Base-by-base conservation (phyloP, 2,797 vertebrate species). In the Anolis apletophallus region DNA sequence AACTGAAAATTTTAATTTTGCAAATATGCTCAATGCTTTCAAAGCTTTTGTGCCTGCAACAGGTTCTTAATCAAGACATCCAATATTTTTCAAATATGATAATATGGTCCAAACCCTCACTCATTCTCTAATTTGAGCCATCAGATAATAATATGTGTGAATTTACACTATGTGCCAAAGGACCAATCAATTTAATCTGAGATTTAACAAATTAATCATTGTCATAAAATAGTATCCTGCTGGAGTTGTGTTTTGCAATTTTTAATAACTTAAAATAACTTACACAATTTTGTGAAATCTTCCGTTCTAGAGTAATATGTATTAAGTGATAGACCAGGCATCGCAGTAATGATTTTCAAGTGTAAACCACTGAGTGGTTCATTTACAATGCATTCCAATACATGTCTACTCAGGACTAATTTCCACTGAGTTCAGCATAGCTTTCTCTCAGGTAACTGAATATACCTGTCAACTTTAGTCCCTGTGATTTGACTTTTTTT, bases 301-400 rank as follows among this genome's bases (percentile, higher is more conserved):
- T 87, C 69, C 81, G 7, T 82, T 87, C 73, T 93, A 72, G 21
- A 54, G 13, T 68, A 32, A 1, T 74, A 11, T 40, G 9, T 59
- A 46, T 29, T 1, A 46, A 64, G 82, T 82, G 84, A 1, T 68
- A 40, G 80, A 26, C 89, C 81, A 71, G 9, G 77, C 34, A 90
- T 85, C 71, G 4, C 79, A 91, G 86, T 81, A 55, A 5, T 87
- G 78, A 88, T 91, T 92, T 68, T 92, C 64, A 91, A 88, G 85
- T 17, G 4, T 3, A 2, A 91, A 57, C 52, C n/a, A 87, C 23
- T 88, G 91, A 85, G 88, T 81, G 74, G 13, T 19, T 1, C 68
- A 67, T 46, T 85, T 34, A 34, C 9, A 76, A 17, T 54, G 6
- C 13, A n/a, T 9, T 76, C 52, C 9, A n/a, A 17, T n/a, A 32